Evolutionary conservation across 2,113 vertebrate species (phyloP).

Genomic region (Guaruba guarouba): DNA sequence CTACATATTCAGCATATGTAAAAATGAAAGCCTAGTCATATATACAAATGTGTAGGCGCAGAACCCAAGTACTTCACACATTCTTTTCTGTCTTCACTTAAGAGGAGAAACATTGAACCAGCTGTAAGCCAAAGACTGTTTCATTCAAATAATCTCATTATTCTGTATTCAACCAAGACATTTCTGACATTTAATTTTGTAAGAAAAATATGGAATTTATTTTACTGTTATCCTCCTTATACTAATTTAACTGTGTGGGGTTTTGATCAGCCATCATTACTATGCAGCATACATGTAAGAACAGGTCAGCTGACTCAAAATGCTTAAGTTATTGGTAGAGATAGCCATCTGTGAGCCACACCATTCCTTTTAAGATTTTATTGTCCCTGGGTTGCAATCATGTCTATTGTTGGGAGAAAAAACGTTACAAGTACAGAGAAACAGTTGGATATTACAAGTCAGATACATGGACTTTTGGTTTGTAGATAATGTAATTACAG

Average conservation of each 20-base stretch:
- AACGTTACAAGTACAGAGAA: not conserved
- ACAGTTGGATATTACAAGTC: not conserved
- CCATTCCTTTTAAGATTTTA: not conserved
- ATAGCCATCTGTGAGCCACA: not conserved
- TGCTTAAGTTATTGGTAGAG: not conserved
- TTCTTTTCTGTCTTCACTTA: not conserved
- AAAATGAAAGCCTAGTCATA: not conserved
- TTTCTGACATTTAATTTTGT: not conserved
- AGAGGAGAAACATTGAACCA: constrained; percentile 20
- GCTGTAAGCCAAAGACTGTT: not conserved
- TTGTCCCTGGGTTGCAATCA: not conserved
- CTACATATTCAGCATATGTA: not conserved
- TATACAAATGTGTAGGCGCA: not conserved
- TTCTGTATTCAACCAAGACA: not conserved
- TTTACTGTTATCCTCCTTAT: not conserved
- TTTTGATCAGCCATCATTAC: not conserved
- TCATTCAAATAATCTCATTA: not conserved
- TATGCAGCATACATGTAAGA: not conserved
- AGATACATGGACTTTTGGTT: not conserved
- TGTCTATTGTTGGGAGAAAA: not conserved
- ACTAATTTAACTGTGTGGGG: not conserved
- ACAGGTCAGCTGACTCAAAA: not conserved
- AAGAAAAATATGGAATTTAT: not conserved
- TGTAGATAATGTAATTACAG: not conserved
- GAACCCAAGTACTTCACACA: not conserved